Conservation (phyloP, 2,888 invertebrate genomes). For the Macrophya alboannulata region DNA sequence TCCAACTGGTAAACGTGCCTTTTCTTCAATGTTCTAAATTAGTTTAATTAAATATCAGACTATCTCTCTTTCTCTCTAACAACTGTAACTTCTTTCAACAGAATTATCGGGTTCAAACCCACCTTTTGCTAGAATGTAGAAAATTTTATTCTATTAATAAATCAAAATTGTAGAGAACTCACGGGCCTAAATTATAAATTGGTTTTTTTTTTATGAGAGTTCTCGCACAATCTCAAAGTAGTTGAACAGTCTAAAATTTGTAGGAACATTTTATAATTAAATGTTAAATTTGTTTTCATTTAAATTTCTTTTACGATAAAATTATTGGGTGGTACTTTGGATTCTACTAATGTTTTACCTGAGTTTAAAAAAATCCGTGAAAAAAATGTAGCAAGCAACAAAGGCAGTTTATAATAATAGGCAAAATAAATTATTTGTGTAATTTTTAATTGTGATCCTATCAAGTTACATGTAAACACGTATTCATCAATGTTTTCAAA, state of each 20-base stretch:
- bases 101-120: not conserved
- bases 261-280: conserved; percentile 13
- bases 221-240: conserved; percentile 19
- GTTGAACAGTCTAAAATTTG: not conserved
- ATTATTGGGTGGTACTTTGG: not conserved
- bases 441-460: conserved; percentile 10
- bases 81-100: not conserved
- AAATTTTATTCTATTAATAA: conserved; percentile 19
- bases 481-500: conserved; percentile 30
- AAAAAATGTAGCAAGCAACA: not conserved
- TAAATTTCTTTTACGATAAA: not conserved
- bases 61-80: conserved; percentile 15
- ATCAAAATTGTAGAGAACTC: conserved; percentile 11
- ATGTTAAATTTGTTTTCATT: not conserved
- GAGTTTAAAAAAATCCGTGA: not conserved
- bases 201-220: not conserved
- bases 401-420: conserved; percentile 31
- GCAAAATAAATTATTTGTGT: conserved; percentile 11
- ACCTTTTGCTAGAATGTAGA: not conserved
- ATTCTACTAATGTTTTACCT: not conserved
- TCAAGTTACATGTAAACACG: not conserved
- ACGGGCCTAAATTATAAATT: conserved; percentile 13
- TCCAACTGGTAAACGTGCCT: conserved; percentile 53
- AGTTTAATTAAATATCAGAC: conserved; percentile 36
- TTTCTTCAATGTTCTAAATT: conserved; percentile 44